phyloP scores from a whole-genome alignment of 2,113 vertebrate genomes.

The Zeus faber region DNA sequence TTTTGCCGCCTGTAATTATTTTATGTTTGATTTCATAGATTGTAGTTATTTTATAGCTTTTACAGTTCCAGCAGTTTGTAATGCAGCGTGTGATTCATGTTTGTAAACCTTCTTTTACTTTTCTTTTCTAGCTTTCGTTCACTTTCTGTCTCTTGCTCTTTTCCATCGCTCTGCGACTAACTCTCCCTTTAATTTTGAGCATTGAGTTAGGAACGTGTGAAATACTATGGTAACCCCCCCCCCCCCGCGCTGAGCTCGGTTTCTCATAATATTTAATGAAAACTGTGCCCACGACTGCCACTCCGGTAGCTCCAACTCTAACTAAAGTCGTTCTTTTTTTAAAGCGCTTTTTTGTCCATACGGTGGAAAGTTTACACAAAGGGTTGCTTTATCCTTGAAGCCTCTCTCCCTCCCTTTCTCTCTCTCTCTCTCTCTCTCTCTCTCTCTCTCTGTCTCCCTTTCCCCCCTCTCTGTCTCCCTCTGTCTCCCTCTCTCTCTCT shows the following conservation, averaged over 20 bases:
- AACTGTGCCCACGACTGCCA: constrained; percentile 50
- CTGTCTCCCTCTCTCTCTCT: too few relatives aligned
- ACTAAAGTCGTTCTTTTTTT: constrained; percentile 25
- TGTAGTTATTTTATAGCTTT: too few relatives aligned
- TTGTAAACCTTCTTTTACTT: background rate
- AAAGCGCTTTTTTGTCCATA: constrained; percentile 31
- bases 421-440: too few relatives aligned
- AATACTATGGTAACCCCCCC: constrained; percentile 30
- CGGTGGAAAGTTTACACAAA: constrained; percentile 58
- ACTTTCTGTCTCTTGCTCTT: background rate
- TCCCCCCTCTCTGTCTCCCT: too few relatives aligned
- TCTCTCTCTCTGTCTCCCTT: too few relatives aligned
- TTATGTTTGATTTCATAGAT: too few relatives aligned
- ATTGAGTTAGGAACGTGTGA: constrained; percentile 38
- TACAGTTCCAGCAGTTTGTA: too few relatives aligned
- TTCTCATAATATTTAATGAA: constrained; percentile 58
- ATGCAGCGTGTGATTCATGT: too few relatives aligned
- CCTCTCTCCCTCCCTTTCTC: constrained; percentile 5
- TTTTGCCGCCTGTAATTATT: too few relatives aligned
- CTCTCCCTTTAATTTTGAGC: background rate
- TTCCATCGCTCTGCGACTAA: background rate
- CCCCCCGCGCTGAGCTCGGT: background rate
- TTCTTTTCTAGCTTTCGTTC: background rate
- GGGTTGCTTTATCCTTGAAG: constrained; percentile 37
- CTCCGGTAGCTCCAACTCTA: constrained; percentile 26